phyloP scores from a whole-genome alignment of 2,797 vertebrate species.

The Pseudocheirus occidentalis region DNA sequence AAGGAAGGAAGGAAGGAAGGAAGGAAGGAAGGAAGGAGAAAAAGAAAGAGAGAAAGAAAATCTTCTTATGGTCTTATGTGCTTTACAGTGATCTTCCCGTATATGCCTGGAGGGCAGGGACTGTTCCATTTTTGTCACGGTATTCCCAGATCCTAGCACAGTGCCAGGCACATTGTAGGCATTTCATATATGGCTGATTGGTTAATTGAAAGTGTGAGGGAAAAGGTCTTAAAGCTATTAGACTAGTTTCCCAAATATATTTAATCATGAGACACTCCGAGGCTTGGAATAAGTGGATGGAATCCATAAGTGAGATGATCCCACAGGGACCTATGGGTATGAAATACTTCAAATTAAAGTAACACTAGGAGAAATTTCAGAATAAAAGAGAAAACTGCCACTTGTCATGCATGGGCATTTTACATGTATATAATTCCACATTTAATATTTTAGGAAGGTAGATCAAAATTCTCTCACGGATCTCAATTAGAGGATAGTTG shows the following conservation, averaged over 20 bases:
- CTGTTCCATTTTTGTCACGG: not conserved
- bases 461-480: not conserved
- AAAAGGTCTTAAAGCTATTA: not conserved
- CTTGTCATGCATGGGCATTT: not conserved
- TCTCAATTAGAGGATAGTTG: not conserved
- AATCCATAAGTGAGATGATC: not conserved
- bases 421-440: not conserved
- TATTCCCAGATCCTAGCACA: not conserved
- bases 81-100: not conserved
- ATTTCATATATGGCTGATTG: not conserved
- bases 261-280: not conserved
- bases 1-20: no score
- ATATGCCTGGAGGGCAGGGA: not conserved
- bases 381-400: not conserved
- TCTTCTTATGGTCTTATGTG: not conserved
- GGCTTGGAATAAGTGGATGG: not conserved
- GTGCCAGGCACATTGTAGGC: not conserved
- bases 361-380: not conserved
- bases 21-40: no score
- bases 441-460: not conserved
- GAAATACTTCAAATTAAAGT: not conserved
- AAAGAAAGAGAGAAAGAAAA: not conserved
- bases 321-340: not conserved
- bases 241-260: not conserved
- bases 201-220: not conserved